Evolutionary conservation across 2,888 invertebrate genomes (phyloP).

Genomic region (Iselma pallidipennis): DNA sequence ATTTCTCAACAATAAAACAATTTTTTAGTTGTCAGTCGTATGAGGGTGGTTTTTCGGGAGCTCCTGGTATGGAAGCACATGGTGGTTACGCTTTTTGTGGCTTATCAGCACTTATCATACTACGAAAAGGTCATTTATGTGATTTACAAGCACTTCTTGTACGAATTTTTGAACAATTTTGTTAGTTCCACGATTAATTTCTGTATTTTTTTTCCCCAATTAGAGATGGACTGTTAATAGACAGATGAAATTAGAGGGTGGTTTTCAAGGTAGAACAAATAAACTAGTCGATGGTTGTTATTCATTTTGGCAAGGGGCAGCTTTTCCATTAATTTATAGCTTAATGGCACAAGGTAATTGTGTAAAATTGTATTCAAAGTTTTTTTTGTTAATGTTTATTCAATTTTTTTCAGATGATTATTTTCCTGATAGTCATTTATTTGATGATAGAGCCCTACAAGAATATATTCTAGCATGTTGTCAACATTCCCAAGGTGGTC

Average conservation of each 20-base stretch:
- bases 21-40: constrained; percentile 88
- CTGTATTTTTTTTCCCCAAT: constrained; percentile 33
- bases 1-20: constrained; percentile 6
- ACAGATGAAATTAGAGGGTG: constrained; percentile 95
- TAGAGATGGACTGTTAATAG: constrained; percentile 88
- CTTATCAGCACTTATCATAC: constrained; percentile 82
- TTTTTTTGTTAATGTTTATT: neutral
- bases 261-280: constrained; percentile 97
- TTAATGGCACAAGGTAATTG: constrained; percentile 60
- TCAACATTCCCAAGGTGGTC: constrained; percentile 84
- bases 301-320: constrained; percentile 98
- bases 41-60: constrained; percentile 97
- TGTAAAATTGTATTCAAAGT: neutral
- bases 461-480: constrained; percentile 94
- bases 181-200: constrained; percentile 6
- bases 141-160: constrained; percentile 75
- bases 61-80: constrained; percentile 95
- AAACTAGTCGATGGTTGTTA: constrained; percentile 99
- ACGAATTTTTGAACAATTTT: too few species aligned
- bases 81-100: constrained; percentile 99
- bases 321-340: constrained; percentile 84
- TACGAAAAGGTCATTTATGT: constrained; percentile 75
- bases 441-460: constrained; percentile 86
- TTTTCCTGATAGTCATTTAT: constrained; percentile 68
- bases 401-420: constrained; percentile 46